phyloP scores from a whole-genome alignment of 2,797 vertebrate genomes.

The Echiichthys vipera region DNA sequence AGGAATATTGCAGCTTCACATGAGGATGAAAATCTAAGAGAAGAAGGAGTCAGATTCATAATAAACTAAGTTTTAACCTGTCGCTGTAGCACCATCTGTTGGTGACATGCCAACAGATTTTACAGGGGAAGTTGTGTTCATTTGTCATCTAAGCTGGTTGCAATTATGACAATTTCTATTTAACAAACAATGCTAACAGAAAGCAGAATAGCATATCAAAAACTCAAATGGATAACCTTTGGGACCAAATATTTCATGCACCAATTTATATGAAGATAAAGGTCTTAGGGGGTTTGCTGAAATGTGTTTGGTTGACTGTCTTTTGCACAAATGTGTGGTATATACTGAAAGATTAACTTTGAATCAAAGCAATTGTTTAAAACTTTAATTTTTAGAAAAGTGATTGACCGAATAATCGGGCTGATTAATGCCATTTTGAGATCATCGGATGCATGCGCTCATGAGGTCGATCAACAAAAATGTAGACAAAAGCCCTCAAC shows the following conservation, averaged over 20 bases:
- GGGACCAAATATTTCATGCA: not conserved
- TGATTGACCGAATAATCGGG: no score
- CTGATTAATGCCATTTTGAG: no score
- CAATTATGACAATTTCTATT: no score
- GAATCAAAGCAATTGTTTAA: no score
- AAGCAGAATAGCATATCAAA: not conserved
- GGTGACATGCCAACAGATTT: not conserved
- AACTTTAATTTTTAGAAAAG: no score
- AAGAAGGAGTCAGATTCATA: not conserved
- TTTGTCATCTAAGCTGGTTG: not conserved
- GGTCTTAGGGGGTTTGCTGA: not conserved
- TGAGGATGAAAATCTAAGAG: no score
- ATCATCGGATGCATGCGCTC: no score
- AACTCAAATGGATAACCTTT: not conserved
- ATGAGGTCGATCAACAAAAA: no score
- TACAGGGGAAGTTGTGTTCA: not conserved
- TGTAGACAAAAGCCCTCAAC: no score
- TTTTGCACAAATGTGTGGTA: not conserved
- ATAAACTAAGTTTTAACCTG: not conserved
- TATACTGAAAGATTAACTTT: not conserved
- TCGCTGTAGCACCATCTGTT: conserved; percentile 25
- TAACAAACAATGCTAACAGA: not conserved
- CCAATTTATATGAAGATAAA: not conserved
- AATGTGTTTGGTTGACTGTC: not conserved
- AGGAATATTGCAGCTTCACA: not conserved